Evolutionary conservation across 2,888 invertebrate genomes (phyloP).

Genomic region (Erebia epiphron): DNA sequence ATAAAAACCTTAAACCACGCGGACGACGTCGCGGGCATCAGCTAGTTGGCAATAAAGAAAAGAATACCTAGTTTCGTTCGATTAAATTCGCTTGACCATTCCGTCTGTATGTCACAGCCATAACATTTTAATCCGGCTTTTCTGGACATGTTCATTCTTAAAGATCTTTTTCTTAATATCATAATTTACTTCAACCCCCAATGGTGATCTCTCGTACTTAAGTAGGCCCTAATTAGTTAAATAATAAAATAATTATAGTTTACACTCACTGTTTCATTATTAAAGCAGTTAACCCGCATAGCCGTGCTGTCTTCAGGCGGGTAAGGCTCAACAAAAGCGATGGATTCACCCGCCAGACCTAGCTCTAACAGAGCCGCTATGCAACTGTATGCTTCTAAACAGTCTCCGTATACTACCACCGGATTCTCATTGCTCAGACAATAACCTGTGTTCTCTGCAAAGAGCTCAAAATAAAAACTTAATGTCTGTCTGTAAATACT

Average conservation of each 20-base stretch:
- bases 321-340: constrained; percentile 84
- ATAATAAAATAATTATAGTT: not conserved
- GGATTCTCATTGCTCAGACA: constrained; percentile 51
- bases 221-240: not conserved
- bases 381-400: constrained; percentile 86
- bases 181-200: no score
- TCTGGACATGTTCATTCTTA: no score
- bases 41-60: no score
- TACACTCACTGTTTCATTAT: constrained; percentile 61
- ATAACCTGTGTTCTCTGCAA: constrained; percentile 46
- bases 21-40: no score
- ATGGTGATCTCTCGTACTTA: no score
- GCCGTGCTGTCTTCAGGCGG: constrained; percentile 58
- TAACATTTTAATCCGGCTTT: no score
- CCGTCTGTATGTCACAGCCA: no score
- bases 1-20: no score
- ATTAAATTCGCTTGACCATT: no score
- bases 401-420: constrained; percentile 87
- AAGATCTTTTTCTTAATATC: no score
- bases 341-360: constrained; percentile 80
- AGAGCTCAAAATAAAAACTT: not conserved
- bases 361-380: constrained; percentile 85
- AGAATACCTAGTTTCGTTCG: no score
- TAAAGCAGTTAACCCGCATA: constrained; percentile 72
- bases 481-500: no score